These are phyloP conservation scores for Rhizomys pruinosus DNA, from an alignment of 2,113 vertebrate species.

Conservation along the genomic window DNA sequence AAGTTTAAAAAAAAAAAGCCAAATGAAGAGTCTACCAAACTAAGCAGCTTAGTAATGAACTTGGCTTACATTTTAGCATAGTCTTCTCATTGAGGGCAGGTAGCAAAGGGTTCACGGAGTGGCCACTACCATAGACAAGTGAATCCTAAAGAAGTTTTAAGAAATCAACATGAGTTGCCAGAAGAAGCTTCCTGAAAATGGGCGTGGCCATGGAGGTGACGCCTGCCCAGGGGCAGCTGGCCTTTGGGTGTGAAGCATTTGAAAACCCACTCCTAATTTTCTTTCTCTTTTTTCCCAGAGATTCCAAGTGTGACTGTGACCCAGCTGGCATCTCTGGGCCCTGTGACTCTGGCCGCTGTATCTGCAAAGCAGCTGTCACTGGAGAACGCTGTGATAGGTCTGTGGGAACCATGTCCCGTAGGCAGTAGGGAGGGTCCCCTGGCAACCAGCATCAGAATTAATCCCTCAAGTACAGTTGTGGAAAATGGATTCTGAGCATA, in stretches of 20 bases:
- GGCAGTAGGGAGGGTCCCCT: neutral
- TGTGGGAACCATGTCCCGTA: neutral
- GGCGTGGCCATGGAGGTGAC: neutral
- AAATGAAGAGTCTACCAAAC: neutral
- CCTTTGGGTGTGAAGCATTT: neutral
- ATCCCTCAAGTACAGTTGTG: neutral
- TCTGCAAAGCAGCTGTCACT: conserved; percentile 83
- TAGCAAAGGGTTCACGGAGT: neutral
- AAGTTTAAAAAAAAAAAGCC: too few relatives aligned
- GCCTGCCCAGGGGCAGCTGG: neutral
- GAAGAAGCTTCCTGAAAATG: neutral
- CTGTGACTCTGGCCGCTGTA: conserved; percentile 82
- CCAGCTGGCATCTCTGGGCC: conserved; percentile 76
- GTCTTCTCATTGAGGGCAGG: neutral
- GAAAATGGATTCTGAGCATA: neutral
- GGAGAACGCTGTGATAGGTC: conserved; percentile 88
- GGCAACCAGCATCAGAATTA: neutral
- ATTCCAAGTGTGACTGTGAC: conserved; percentile 84
- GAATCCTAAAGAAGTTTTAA: neutral
- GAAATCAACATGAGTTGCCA: fast-evolving
- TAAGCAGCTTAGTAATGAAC: neutral
- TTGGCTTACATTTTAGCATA: neutral
- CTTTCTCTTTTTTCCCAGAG: conserved; percentile 76
- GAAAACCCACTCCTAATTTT: neutral
- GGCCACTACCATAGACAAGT: neutral